These are phyloP conservation scores for Gymnoscopelus microlampas DNA, from an alignment of 2,797 vertebrate species.

Conservation along the genomic window DNA sequence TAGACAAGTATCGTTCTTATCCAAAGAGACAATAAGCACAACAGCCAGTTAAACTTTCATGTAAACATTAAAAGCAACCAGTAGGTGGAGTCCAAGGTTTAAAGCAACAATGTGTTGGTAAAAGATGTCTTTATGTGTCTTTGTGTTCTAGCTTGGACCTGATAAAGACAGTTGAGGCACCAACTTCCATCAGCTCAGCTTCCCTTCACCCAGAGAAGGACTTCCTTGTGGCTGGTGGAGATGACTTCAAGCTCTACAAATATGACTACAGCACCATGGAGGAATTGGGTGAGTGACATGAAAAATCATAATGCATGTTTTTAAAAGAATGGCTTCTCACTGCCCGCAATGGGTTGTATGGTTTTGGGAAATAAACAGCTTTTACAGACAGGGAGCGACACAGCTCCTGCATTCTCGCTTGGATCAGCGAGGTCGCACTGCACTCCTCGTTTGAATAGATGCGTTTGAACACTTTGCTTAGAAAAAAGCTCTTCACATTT, in stretches of 20 bases:
- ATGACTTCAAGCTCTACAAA: slow-evolving; percentile 99
- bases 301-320: not conserved
- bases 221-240: slow-evolving; percentile 95
- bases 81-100: not conserved
- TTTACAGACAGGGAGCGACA: too few species aligned
- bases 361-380: too few species aligned
- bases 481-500: too few species aligned
- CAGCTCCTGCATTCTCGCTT: too few species aligned
- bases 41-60: too few species aligned
- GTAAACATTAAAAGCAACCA: not conserved
- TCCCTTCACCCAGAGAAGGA: slow-evolving; percentile 97
- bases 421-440: too few species aligned
- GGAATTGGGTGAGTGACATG: slow-evolving; percentile 86
- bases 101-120: not conserved
- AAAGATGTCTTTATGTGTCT: not conserved
- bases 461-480: too few species aligned
- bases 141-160: slow-evolving; percentile 85
- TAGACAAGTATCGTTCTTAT: too few species aligned
- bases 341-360: too few species aligned
- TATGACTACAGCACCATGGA: slow-evolving; percentile 96
- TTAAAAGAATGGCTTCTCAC: not conserved
- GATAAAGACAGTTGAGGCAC: slow-evolving; percentile 94
- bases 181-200: slow-evolving; percentile 94
- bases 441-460: too few species aligned
- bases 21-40: too few species aligned